phyloP scores from a whole-genome alignment of 1,140 invertebrate genomes.

The Lepidurus arcticus region DNA sequence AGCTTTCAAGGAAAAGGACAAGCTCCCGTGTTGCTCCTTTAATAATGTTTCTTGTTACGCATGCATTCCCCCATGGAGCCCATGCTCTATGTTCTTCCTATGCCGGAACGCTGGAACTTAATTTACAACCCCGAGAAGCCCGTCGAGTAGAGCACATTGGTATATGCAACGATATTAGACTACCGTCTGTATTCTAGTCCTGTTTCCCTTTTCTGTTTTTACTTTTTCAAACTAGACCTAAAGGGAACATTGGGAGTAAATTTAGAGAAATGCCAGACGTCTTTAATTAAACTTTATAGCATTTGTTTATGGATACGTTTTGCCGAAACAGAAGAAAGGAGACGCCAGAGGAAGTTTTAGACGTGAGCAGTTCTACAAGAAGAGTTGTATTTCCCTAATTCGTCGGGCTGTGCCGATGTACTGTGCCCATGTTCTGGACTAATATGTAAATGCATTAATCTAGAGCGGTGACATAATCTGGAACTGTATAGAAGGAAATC shows the following conservation, averaged over 20 bases:
- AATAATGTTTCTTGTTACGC: slow-evolving; percentile 1
- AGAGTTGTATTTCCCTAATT: no score
- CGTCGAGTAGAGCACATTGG: background rate
- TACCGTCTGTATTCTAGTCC: background rate
- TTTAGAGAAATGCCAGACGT: background rate
- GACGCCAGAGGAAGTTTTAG: no score
- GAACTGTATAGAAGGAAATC: no score
- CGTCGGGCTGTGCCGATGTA: no score
- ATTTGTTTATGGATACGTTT: no score
- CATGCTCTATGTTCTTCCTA: background rate
- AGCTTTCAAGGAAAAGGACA: background rate
- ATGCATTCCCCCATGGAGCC: background rate
- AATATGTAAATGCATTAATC: no score
- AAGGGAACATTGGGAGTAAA: background rate
- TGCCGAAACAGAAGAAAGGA: no score
- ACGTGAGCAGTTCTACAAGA: no score
- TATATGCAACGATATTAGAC: slow-evolving; percentile 1
- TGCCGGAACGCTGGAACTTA: background rate
- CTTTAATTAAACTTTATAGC: background rate
- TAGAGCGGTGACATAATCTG: no score
- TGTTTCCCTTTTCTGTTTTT: background rate
- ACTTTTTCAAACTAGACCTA: background rate
- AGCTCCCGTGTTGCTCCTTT: background rate
- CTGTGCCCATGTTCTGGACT: no score
- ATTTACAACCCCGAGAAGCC: background rate